phyloP scores from a whole-genome alignment of 2,888 invertebrate species.

The Eutolmus rufibarbis region DNA sequence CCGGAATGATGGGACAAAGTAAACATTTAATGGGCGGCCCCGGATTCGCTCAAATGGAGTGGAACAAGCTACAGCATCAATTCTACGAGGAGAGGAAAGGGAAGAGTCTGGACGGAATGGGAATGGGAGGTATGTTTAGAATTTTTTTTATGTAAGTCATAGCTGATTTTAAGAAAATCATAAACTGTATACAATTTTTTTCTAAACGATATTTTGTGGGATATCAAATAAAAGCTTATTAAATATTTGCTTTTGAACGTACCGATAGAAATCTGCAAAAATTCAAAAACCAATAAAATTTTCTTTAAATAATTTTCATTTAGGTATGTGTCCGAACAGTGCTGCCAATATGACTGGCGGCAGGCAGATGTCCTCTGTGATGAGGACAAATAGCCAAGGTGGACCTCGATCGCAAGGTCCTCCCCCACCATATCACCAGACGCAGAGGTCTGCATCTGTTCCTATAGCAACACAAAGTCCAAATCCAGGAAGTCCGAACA shows the following conservation, averaged over 20 bases:
- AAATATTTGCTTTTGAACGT: too few relatives aligned
- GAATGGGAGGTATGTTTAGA: slow-evolving; percentile 20
- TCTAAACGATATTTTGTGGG: too few relatives aligned
- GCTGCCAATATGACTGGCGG: slow-evolving; percentile 25
- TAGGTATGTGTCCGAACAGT: slow-evolving; percentile 25
- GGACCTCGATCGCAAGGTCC: slow-evolving; percentile 72
- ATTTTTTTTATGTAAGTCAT: neutral
- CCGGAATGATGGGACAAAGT: slow-evolving; percentile 46
- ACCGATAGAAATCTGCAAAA: too few relatives aligned
- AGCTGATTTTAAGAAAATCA: too few relatives aligned
- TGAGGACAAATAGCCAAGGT: slow-evolving; percentile 44
- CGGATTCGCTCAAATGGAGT: slow-evolving; percentile 77
- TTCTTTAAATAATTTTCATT: neutral
- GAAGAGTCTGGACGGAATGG: slow-evolving; percentile 52
- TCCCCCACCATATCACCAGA: slow-evolving; percentile 80
- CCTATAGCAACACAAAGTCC: slow-evolving; percentile 78
- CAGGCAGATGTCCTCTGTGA: slow-evolving; percentile 48
- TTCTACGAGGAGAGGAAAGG: slow-evolving; percentile 76
- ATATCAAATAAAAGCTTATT: too few relatives aligned
- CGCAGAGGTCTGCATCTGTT: slow-evolving; percentile 75
- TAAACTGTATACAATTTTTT: too few relatives aligned
- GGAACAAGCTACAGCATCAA: slow-evolving; percentile 90
- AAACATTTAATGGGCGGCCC: slow-evolving; percentile 49
- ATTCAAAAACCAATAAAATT: too few relatives aligned
- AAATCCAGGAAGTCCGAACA: slow-evolving; percentile 76